Conservation (phyloP, 2,888 invertebrate genomes). For the Seladonia tumulorum region DNA sequence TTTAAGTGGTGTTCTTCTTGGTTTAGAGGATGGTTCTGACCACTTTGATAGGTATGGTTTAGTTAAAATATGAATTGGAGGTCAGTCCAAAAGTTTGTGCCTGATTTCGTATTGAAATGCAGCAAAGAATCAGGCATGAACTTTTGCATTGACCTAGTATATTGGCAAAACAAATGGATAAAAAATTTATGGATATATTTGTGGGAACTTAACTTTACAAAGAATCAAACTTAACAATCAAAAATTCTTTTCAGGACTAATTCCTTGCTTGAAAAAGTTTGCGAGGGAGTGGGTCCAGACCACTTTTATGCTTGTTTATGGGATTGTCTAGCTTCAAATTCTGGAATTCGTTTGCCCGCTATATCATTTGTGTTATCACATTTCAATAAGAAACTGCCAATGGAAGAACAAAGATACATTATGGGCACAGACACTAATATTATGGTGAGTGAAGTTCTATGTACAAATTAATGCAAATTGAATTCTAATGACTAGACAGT, state of each 20-base stretch:
- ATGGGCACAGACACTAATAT: constrained; percentile 94
- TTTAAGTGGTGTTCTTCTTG: constrained; percentile 94
- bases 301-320: constrained; percentile 95
- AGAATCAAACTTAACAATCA: not conserved
- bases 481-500: not conserved
- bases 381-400: constrained; percentile 91
- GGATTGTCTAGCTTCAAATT: constrained; percentile 93
- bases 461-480: constrained; percentile 8
- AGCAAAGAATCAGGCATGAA: not conserved
- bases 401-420: constrained; percentile 93
- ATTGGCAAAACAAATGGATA: not conserved
- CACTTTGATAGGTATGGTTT: constrained; percentile 89
- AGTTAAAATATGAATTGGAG: not conserved
- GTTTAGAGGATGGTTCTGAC: constrained; percentile 93
- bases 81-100: not conserved
- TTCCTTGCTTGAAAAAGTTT: constrained; percentile 88
- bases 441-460: constrained; percentile 86
- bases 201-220: not conserved
- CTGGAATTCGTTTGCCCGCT: constrained; percentile 92
- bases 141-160: not conserved
- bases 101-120: not conserved
- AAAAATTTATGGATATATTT: not conserved
- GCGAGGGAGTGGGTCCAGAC: constrained; percentile 90
- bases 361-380: constrained; percentile 92
- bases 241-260: constrained; percentile 85